Evolutionary conservation across 2,888 invertebrate species (phyloP).

Genomic region (Deilephila porcellus): DNA sequence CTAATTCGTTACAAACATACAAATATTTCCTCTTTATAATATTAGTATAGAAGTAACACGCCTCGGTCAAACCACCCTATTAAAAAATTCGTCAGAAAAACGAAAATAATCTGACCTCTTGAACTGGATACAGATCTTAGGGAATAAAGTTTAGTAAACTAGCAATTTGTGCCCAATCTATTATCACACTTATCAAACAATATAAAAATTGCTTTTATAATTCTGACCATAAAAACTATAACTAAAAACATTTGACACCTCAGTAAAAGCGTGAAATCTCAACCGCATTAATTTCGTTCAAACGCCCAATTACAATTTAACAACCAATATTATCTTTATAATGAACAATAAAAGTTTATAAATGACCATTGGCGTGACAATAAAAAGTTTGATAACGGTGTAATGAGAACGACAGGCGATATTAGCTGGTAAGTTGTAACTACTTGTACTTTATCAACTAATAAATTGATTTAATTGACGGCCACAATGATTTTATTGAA

Average conservation of each 20-base stretch:
- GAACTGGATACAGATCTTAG: too few species aligned
- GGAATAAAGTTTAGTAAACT: too few species aligned
- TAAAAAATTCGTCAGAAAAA: too few species aligned
- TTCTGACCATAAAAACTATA: not conserved
- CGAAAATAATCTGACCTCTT: too few species aligned
- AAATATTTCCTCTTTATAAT: too few species aligned
- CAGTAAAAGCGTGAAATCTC: not conserved
- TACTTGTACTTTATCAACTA: conserved; percentile 36
- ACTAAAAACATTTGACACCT: not conserved
- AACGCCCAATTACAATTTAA: conserved; percentile 9
- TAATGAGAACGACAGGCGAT: conserved; percentile 8
- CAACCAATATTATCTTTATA: conserved; percentile 1
- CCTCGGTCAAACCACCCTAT: too few species aligned
- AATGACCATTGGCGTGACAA: conserved; percentile 13
- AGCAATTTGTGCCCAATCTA: too few species aligned
- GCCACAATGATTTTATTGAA: conserved; percentile 42
- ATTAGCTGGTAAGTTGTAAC: not conserved
- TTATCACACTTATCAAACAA: too few species aligned
- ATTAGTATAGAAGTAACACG: too few species aligned
- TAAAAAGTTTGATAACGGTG: conserved; percentile 20
- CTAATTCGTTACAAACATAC: too few species aligned
- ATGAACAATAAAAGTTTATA: conserved; percentile 26
- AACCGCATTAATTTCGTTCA: not conserved
- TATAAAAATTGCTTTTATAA: too few species aligned
- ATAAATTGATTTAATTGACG: conserved; percentile 47